These are phyloP conservation scores for Ceyx margarethae DNA, from an alignment of 2,113 vertebrate genomes.

Conservation along the genomic window DNA sequence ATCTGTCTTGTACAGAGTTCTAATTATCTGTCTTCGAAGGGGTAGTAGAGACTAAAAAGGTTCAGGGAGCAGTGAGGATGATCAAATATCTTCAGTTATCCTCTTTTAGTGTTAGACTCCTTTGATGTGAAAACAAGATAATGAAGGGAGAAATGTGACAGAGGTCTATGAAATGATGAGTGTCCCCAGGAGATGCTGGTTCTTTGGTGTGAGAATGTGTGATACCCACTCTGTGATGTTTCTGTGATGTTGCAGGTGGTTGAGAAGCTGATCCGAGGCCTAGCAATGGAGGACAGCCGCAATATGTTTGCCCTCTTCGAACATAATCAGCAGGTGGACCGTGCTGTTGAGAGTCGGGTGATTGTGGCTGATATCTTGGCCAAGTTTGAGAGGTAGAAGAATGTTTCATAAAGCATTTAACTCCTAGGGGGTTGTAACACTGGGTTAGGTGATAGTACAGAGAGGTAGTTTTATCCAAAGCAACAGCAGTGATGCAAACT, in stretches of 20 bases:
- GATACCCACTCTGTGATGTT: background rate
- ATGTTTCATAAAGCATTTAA: background rate
- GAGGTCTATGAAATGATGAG: background rate
- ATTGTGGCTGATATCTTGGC: slow-evolving; percentile 78
- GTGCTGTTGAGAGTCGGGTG: slow-evolving; percentile 72
- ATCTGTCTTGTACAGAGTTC: background rate
- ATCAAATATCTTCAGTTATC: background rate
- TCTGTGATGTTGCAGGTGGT: slow-evolving; percentile 61
- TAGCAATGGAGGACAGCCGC: slow-evolving; percentile 75
- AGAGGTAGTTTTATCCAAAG: background rate
- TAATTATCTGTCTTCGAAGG: background rate
- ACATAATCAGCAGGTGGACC: slow-evolving; percentile 65
- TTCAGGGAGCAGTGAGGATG: background rate
- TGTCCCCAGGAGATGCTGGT: background rate
- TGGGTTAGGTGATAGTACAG: background rate
- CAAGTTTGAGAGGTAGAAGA: slow-evolving; percentile 73
- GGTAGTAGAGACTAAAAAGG: background rate
- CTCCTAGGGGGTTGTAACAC: background rate
- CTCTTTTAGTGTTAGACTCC: background rate
- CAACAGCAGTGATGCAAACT: background rate
- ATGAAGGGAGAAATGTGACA: background rate
- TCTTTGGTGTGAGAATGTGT: background rate
- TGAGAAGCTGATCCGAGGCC: slow-evolving; percentile 74
- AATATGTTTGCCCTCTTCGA: slow-evolving; percentile 78
- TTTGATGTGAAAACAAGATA: background rate